Evolutionary conservation across 2,113 vertebrate genomes (phyloP).

Genomic region (Callaeas wilsoni): DNA sequence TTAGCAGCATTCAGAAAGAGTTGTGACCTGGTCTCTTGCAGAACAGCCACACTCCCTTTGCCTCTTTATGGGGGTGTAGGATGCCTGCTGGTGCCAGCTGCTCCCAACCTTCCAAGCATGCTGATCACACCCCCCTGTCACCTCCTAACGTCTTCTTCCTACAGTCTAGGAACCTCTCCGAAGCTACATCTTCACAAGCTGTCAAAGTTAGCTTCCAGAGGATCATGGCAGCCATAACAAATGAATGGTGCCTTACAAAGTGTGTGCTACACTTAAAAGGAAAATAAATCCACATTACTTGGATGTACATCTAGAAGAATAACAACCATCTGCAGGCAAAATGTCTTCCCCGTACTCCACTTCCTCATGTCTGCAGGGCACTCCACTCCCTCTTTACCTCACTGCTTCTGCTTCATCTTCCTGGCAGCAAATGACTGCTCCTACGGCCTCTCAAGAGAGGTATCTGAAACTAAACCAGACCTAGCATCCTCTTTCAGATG

Average conservation of each 20-base stretch:
- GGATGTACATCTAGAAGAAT: neutral
- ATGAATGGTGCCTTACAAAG: neutral
- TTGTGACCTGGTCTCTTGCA: neutral
- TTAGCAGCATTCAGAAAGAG: neutral
- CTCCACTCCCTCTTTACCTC: neutral
- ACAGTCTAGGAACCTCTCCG: neutral
- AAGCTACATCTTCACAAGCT: neutral
- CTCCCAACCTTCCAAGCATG: neutral
- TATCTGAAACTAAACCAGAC: neutral
- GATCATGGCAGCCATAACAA: neutral
- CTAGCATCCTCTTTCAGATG: neutral
- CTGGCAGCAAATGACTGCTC: neutral
- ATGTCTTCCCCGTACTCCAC: neutral
- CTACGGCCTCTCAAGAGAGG: neutral
- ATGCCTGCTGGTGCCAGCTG: neutral
- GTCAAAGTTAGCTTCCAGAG: neutral
- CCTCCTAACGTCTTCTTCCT: neutral
- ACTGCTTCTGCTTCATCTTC: neutral
- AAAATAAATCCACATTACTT: neutral
- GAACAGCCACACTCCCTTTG: neutral
- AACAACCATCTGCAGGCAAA: neutral
- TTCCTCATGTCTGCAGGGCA: neutral
- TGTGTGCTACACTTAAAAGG: neutral
- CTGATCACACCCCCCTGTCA: neutral
- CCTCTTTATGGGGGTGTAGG: neutral